Evolutionary conservation across 2,113 vertebrate genomes (phyloP).

Genomic region (Copsychus sechellarum): DNA sequence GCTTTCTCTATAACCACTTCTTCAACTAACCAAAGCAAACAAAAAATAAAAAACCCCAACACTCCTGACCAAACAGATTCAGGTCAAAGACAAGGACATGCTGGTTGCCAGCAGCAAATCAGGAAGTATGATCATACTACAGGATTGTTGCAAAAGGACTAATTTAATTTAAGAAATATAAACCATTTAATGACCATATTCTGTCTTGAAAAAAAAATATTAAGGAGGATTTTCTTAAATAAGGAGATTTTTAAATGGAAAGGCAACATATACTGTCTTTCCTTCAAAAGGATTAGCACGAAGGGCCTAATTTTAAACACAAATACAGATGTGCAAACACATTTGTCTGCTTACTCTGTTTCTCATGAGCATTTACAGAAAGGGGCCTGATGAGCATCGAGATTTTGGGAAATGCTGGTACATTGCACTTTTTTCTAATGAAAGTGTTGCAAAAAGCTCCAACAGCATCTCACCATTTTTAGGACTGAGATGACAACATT

Average conservation of each 20-base stretch:
- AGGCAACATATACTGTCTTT: background rate
- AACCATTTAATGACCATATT: background rate
- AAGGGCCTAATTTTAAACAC: background rate
- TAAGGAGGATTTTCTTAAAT: background rate
- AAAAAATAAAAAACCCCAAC: background rate
- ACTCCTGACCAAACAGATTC: background rate
- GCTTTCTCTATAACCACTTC: background rate
- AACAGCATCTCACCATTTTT: background rate
- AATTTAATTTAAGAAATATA: background rate
- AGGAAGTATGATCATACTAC: background rate
- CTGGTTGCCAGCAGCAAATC: background rate
- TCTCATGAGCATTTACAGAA: background rate
- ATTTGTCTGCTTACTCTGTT: background rate
- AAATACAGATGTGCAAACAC: background rate
- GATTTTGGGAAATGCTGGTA: background rate
- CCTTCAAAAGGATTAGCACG: background rate
- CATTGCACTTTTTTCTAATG: background rate
- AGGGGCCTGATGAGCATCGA: background rate
- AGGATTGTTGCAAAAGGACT: background rate
- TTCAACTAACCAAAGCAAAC: background rate
- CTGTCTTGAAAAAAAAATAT: background rate
- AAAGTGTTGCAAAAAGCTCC: background rate
- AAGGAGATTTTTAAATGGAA: background rate
- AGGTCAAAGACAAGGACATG: background rate
- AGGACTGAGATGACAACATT: constrained; percentile 13